These are phyloP conservation scores for Margarornis squamiger DNA, from an alignment of 2,797 vertebrate genomes.

Conservation along the genomic window DNA sequence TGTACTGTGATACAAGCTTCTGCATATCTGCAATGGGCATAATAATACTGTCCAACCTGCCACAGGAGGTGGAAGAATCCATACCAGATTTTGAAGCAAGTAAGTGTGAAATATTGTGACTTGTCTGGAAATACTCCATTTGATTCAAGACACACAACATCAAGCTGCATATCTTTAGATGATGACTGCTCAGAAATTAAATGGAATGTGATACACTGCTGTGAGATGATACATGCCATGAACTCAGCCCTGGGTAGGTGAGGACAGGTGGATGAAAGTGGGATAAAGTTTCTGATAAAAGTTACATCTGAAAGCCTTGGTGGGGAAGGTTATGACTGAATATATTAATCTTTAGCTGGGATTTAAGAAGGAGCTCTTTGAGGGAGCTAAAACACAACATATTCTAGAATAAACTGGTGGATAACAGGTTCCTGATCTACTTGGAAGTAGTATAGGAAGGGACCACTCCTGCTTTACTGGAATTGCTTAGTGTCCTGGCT, in stretches of 20 bases:
- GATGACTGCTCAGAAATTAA: conserved; percentile 32
- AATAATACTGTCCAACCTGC: neutral
- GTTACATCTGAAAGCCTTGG: neutral
- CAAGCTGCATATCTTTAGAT: neutral
- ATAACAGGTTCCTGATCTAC: neutral
- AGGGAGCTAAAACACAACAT: neutral
- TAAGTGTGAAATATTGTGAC: neutral
- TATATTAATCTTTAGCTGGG: neutral
- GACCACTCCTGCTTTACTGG: neutral
- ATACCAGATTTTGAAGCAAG: neutral
- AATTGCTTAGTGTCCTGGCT: neutral
- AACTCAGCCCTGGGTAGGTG: neutral
- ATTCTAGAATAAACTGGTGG: neutral
- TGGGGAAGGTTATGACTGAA: neutral
- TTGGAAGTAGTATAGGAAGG: neutral
- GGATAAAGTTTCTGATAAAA: conserved; percentile 1
- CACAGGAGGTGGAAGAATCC: neutral
- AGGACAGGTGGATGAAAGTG: neutral
- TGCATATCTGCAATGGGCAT: neutral
- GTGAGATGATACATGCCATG: conserved; percentile 6
- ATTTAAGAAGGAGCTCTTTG: neutral
- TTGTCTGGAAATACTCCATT: conserved; percentile 4
- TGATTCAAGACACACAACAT: neutral
- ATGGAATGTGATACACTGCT: conserved; percentile 7
- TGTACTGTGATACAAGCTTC: neutral